Conservation (phyloP, 2,888 invertebrate species). For the Chelonus formosanus region DNA sequence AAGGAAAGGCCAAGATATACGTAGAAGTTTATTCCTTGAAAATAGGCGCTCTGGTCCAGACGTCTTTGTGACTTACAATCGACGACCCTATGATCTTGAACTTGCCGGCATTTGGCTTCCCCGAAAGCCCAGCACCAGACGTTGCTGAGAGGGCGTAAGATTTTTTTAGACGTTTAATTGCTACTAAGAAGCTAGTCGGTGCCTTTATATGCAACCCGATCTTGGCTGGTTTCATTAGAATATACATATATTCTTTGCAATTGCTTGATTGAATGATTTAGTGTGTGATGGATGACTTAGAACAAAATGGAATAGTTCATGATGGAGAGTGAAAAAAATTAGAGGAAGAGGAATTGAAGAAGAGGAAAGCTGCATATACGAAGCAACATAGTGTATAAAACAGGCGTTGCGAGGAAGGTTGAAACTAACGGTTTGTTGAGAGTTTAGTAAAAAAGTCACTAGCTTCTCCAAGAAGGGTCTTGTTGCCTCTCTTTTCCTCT, state of each 20-base stretch:
- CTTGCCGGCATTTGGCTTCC: conserved; percentile 36
- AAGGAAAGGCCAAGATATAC: too few species aligned
- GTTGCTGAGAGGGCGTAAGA: conserved; percentile 14
- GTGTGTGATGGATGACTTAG: too few species aligned
- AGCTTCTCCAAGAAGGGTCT: conserved; percentile 34
- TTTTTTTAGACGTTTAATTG: conserved; percentile 20
- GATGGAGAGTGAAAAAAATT: conserved; percentile 13
- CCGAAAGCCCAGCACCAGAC: conserved; percentile 14
- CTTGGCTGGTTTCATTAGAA: conserved; percentile 22
- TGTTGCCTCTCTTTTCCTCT: conserved; percentile 6
- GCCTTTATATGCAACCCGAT: conserved; percentile 15
- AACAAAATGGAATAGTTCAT: background rate
- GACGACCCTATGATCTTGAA: conserved; percentile 49
- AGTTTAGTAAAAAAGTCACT: conserved; percentile 43
- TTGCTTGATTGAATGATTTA: conserved; percentile 8
- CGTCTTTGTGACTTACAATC: conserved; percentile 37
- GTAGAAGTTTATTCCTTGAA: background rate
- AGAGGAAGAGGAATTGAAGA: background rate
- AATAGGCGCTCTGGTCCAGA: conserved; percentile 29
- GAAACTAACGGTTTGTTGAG: conserved; percentile 50
- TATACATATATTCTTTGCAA: background rate
- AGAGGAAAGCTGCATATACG: conserved; percentile 27
- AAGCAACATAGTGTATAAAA: conserved; percentile 44
- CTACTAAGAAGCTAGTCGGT: conserved; percentile 26
- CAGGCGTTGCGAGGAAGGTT: conserved; percentile 43